phyloP scores from a whole-genome alignment of 1,140 invertebrate species.

The Drosophila ohnishii region DNA sequence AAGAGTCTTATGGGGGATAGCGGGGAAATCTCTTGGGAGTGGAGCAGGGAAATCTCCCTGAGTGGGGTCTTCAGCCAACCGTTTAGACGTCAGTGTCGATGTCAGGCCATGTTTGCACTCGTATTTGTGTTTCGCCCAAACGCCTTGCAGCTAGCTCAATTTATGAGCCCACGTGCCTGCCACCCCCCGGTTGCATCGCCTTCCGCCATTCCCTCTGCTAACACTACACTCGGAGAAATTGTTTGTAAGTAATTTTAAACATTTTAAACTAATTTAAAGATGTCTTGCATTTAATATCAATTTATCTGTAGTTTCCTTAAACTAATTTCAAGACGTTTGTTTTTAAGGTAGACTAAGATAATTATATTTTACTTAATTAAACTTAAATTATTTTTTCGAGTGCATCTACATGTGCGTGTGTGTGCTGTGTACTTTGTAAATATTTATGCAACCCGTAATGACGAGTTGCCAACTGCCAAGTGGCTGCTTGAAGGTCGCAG shows the following conservation, averaged over 20 bases:
- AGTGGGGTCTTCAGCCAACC: conserved; percentile 16
- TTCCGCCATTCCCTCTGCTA: background rate
- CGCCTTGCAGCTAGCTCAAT: conserved; percentile 51
- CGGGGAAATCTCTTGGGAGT: conserved; percentile 56
- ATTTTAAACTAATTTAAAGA: no score
- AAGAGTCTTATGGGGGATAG: background rate
- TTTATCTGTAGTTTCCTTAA: background rate
- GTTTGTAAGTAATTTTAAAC: no score
- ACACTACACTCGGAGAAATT: background rate
- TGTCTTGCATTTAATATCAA: background rate
- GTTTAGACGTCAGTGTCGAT: conserved; percentile 40
- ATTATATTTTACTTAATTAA: background rate
- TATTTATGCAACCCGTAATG: conserved; percentile 76
- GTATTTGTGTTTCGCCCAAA: conserved; percentile 51
- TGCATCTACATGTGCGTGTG: conserved; percentile 3
- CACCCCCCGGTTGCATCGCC: conserved; percentile 3
- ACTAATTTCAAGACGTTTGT: background rate
- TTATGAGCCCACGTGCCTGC: conserved; percentile 56
- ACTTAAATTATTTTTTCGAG: background rate
- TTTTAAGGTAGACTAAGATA: background rate
- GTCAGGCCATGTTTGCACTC: conserved; percentile 43
- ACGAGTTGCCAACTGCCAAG: conserved; percentile 66
- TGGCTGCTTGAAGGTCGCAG: conserved; percentile 51
- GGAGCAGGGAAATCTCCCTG: background rate
- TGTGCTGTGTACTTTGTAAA: conserved; percentile 70